Evolutionary conservation across 2,113 vertebrate species (phyloP).

Genomic region (Alligator mississippiensis): DNA sequence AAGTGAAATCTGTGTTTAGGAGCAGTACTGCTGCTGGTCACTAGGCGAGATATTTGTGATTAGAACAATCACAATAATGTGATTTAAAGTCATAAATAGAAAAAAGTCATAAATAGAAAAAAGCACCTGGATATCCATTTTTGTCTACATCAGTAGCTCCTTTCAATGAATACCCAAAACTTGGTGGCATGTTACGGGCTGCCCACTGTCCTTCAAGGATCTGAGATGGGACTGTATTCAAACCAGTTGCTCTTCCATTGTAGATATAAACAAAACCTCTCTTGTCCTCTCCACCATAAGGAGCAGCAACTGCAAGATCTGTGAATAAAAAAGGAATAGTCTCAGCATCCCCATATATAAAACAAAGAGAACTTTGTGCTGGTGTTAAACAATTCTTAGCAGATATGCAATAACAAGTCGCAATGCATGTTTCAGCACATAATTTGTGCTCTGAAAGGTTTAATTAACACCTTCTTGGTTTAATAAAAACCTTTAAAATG

Average conservation of each 20-base stretch:
- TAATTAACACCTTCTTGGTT: neutral
- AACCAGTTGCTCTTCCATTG: slow-evolving; percentile 87
- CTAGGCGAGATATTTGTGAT: neutral
- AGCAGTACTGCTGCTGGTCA: fast-evolving
- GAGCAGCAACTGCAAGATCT: slow-evolving; percentile 95
- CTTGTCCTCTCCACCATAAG: slow-evolving; percentile 88
- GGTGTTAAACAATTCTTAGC: fast-evolving
- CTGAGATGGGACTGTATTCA: slow-evolving; percentile 85
- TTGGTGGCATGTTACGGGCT: slow-evolving; percentile 90
- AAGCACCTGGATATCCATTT: slow-evolving; percentile 95
- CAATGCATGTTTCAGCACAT: neutral
- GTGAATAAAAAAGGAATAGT: neutral
- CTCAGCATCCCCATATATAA: neutral
- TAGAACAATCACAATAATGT: neutral
- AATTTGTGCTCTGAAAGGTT: neutral
- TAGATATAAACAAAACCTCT: slow-evolving; percentile 93
- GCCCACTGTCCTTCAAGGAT: slow-evolving; percentile 92
- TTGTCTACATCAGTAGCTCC: slow-evolving; percentile 93
- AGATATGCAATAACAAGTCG: neutral
- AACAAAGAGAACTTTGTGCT: neutral
- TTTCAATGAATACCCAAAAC: slow-evolving; percentile 95
- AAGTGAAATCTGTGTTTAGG: neutral
- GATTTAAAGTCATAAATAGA: too few relatives aligned
- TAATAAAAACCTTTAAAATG: neutral
- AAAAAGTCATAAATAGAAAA: neutral